Percentiles rank a stretch among this genome's conserved stretches.
These are phyloP conservation scores for Galerucella calmariensis DNA, from an alignment of 2,888 invertebrate species.

Conservation along the genomic window DNA sequence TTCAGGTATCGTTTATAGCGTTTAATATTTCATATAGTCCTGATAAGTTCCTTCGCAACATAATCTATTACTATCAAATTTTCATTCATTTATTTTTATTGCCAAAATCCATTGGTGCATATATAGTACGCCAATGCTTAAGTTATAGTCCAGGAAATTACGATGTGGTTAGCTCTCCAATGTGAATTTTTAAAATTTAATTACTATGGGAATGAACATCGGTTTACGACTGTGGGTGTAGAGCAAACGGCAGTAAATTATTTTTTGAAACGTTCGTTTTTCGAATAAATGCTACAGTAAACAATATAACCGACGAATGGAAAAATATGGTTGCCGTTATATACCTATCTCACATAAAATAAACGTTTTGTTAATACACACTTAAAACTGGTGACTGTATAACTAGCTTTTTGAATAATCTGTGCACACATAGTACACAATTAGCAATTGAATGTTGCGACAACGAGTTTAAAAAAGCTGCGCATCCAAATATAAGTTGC, in stretches of 20 bases:
- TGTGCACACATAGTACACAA: no score
- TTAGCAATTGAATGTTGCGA: no score
- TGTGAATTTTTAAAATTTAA: slow-evolving; percentile 37
- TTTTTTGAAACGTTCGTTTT: slow-evolving; percentile 34
- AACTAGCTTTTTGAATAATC: no score
- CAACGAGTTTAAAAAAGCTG: no score
- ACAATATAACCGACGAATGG: slow-evolving; percentile 13
- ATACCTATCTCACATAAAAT: neutral
- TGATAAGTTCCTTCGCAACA: neutral
- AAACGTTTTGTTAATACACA: neutral
- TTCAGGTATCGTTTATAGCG: neutral
- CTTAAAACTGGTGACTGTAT: neutral
- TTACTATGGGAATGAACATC: slow-evolving; percentile 35
- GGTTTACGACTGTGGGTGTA: slow-evolving; percentile 37
- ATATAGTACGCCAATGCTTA: slow-evolving; percentile 17
- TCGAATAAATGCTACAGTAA: slow-evolving; percentile 19
- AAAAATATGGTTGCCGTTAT: slow-evolving; percentile 4
- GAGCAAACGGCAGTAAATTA: slow-evolving; percentile 34
- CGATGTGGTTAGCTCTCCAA: slow-evolving; percentile 35
- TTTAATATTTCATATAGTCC: no score
- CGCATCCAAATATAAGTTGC: no score
- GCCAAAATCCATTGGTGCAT: neutral
- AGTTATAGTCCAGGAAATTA: slow-evolving; percentile 35
- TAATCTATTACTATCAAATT: neutral
- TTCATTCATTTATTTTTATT: neutral